Evolutionary conservation across 1,140 invertebrate genomes (phyloP), one percentile per base, ranked within the genome.

Genomic region (Drosophila rhopaloa): DNA sequence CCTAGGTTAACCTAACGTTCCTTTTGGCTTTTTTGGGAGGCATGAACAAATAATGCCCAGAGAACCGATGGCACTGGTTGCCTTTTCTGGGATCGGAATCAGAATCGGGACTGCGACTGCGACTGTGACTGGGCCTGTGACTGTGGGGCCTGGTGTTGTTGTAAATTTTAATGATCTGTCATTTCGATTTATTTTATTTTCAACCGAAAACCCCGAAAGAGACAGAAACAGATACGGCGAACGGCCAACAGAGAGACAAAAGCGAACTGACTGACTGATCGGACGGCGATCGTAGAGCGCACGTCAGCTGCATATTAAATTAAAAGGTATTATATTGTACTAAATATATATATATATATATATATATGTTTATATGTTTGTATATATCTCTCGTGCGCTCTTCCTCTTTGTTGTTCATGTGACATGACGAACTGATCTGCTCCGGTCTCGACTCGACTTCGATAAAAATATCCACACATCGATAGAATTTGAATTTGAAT

Each of bases 141-240:
- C 46, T 58, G 29, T 46, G 41, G 50, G 43, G 54, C 48, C 47
- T 59, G 75, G 51, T 55, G 83, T 88, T 86, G 79, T 83, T 88
- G 84, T 88, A 88, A 89, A 88, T 90, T 91, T 91, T 91, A 91
- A 91, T 85, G 89, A 91, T 91, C 89, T 91, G 89, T 91, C 89
- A 91, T 91, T 91, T 91, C 89, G 89, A 91, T 91, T 91, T 91
- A 91, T 91, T 91, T 86, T 88, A 88, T 90, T 88, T 89, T 88
- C 68, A 71, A 72, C 68, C 84, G 76, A 88, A 81, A 74, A 61
- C 54, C 44, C 76, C 56, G 58, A 76, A 62, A 77, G 65, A 82
- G 46, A 58, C 53, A 81, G 62, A 57, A 40, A 65, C 41, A 67
- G 37, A 67, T 3, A 67, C 29, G n/a, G 13, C 47, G 47, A 50